These are phyloP conservation scores for Aphrophora alni DNA, from an alignment of 2,888 invertebrate species.

Conservation along the genomic window DNA sequence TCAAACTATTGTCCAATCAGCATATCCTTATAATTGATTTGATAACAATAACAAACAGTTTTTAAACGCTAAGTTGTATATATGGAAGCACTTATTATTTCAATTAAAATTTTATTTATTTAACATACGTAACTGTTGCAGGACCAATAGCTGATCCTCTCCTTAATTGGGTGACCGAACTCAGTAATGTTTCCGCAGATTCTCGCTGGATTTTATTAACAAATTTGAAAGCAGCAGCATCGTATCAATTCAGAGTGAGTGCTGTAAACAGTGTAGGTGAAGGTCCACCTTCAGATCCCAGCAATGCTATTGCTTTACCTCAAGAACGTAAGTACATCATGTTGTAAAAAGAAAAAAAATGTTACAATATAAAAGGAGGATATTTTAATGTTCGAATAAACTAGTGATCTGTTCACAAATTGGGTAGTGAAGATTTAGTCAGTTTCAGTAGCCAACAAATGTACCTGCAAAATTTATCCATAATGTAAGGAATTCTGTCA, in stretches of 20 bases:
- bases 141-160: conserved; percentile 86
- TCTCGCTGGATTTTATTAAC: conserved; percentile 81
- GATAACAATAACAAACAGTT: too few species aligned
- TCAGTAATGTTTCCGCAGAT: conserved; percentile 81
- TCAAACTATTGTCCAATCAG: too few species aligned
- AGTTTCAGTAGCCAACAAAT: too few species aligned
- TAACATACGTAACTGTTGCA: conserved; percentile 61
- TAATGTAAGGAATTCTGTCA: too few species aligned
- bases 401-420: too few species aligned
- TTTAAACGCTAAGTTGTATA: too few species aligned
- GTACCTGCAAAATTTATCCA: too few species aligned
- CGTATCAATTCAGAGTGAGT: conserved; percentile 96
- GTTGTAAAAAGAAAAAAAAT: not conserved
- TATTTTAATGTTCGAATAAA: too few species aligned
- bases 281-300: conserved; percentile 88
- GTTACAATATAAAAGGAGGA: not conserved
- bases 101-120: too few species aligned
- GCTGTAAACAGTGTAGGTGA: conserved; percentile 97
- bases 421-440: too few species aligned
- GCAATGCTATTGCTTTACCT: conserved; percentile 88
- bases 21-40: too few species aligned
- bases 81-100: too few species aligned
- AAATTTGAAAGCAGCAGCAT: conserved; percentile 90
- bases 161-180: conserved; percentile 87
- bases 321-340: conserved; percentile 82